Conservation (phyloP, 1,140 invertebrate genomes). For the Ladona fulva region DNA sequence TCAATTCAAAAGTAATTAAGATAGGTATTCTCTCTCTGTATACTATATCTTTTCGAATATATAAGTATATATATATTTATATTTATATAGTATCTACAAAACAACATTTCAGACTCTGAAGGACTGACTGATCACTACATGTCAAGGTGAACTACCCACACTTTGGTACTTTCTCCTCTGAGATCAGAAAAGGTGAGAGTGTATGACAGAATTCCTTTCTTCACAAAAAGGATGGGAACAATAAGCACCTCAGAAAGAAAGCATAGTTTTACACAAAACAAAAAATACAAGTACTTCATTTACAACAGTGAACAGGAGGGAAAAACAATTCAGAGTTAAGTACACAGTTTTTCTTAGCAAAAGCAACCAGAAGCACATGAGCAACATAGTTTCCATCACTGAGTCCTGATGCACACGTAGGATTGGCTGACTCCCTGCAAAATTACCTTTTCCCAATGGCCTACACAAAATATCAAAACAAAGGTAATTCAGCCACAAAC, state of each 20-base stretch:
- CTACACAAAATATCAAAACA: slow-evolving; percentile 9
- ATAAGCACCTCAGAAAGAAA: slow-evolving; percentile 8
- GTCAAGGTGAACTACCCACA: slow-evolving; percentile 3
- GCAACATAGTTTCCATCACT: slow-evolving; percentile 5
- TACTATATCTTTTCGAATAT: slow-evolving; percentile 5
- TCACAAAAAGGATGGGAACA: neutral
- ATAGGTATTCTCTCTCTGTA: slow-evolving; percentile 1
- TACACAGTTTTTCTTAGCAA: slow-evolving; percentile 10
- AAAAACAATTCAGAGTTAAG: slow-evolving; percentile 5
- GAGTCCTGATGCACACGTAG: neutral
- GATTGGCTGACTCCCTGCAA: neutral
- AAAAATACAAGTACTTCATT: slow-evolving; percentile 9
- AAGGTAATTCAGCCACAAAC: slow-evolving; percentile 9
- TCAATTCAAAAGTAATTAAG: slow-evolving; percentile 5
- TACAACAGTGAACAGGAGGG: neutral
- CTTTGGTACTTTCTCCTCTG: slow-evolving; percentile 4
- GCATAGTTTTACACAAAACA: slow-evolving; percentile 4
- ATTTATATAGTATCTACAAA: slow-evolving; percentile 11
- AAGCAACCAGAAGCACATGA: slow-evolving; percentile 7
- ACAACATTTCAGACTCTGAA: slow-evolving; percentile 9
- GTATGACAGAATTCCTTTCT: neutral
- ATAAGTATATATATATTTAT: slow-evolving; percentile 9
- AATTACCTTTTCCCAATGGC: neutral
- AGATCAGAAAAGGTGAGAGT: slow-evolving; percentile 4
- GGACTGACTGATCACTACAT: slow-evolving; percentile 8